A percentile compares a stretch with the other conserved stretches of the same genome.
These are phyloP conservation scores for Micromesistius poutassou DNA, from an alignment of 2,797 vertebrate genomes.

Conservation along the genomic window DNA sequence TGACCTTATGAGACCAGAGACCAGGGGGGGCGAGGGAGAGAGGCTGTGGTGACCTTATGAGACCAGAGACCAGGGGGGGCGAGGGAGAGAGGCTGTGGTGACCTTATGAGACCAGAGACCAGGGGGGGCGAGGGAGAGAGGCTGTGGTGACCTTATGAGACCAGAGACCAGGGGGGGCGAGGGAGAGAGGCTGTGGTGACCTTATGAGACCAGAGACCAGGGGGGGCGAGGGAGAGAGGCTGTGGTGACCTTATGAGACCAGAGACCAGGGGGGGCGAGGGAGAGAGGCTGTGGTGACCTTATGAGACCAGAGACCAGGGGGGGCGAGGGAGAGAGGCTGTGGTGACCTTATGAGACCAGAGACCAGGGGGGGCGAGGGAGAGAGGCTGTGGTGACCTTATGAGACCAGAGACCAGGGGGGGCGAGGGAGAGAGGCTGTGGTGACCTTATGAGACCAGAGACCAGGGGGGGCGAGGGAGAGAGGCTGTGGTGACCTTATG, in stretches of 20 bases:
- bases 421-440: constrained; percentile 23
- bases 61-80: constrained; percentile 17
- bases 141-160: constrained; percentile 51
- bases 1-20: constrained; percentile 45
- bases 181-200: constrained; percentile 23
- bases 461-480: constrained; percentile 17
- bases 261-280: constrained; percentile 9
- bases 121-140: constrained; percentile 17
- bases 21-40: constrained; percentile 18
- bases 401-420: constrained; percentile 31
- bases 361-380: constrained; percentile 13
- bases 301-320: constrained; percentile 36
- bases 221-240: constrained; percentile 18
- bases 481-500: constrained; percentile 41
- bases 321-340: constrained; percentile 18
- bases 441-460: constrained; percentile 47
- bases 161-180: constrained; percentile 8
- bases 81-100: constrained; percentile 25
- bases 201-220: constrained; percentile 39
- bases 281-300: constrained; percentile 24
- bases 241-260: constrained; percentile 51
- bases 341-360: constrained; percentile 51
- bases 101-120: constrained; percentile 42
- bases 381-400: constrained; percentile 30
- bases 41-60: constrained; percentile 45